Base-by-base conservation (phyloP, 2,888 invertebrate species). In the Lasioglossum figueresi region DNA sequence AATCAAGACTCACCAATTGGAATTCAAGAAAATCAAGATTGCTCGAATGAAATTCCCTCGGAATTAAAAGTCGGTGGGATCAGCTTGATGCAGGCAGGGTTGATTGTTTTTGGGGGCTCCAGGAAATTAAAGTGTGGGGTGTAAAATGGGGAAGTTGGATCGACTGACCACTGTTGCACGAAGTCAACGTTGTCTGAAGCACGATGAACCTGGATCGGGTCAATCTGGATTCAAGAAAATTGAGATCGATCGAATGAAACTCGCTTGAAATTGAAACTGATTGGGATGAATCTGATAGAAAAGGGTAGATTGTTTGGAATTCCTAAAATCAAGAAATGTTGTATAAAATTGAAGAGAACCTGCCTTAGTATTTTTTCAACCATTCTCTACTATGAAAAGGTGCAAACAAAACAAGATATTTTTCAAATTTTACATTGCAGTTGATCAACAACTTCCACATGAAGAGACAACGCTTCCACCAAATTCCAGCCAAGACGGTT, bases 21-120 rank as follows among this genome's bases (percentile, higher is more conserved):
- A 16, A 59, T 59, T 27, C 59, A 59, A 59, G 59, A 27, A 27
- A 59, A 59, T 59, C 59, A 59, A 59, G 59, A 59, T 59, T 59
- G 16, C 14, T 16, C n/a, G 27, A 27, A 27, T 59, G 27, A 27
- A 59, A 59, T 27, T 14, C 59, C 16, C 27, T 31, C 2, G 14
- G 27, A 27, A 27, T 59, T 59, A 27, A 27, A 27, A 59, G 27
- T 59, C 5, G 14, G 5, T 6, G 27, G 59, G 59, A 31, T 14
- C 0, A 16, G 14, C 5, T 59, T 14, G 59, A 27, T 14, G 27
- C 4, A 2, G 5, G 14, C 27, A 27, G 27, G 27, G 16, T 27
- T 5, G 27, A 27, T 27, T 59, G 59, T 27, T n/a, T 59, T 31
- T 1, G 19, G 23, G 34, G 16, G 16, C 16, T 3, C 1, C 52